phyloP scores from a whole-genome alignment of 2,888 invertebrate genomes.

The Eurytoma californica region DNA sequence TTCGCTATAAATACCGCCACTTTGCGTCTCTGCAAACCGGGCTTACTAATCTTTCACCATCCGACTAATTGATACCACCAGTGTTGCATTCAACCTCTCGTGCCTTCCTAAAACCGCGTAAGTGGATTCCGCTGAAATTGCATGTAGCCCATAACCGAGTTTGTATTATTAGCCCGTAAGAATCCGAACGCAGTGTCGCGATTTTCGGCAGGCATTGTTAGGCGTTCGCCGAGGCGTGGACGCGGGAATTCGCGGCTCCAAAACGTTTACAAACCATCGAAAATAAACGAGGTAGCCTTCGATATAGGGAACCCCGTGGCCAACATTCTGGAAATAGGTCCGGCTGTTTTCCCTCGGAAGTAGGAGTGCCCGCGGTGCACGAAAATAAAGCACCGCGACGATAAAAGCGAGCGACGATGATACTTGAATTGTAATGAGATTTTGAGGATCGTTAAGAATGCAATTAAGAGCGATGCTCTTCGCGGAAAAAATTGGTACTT shows the following conservation, averaged over 20 bases:
- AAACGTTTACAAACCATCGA: slow-evolving; percentile 39
- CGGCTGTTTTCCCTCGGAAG: not conserved
- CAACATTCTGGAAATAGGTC: slow-evolving; percentile 51
- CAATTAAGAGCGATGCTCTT: not conserved
- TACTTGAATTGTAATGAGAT: not conserved
- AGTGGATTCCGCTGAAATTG: too few relatives aligned
- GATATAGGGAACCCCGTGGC: slow-evolving; percentile 19
- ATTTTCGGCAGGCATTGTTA: too few relatives aligned
- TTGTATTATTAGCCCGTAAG: slow-evolving; percentile 34
- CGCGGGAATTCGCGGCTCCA: slow-evolving; percentile 1
- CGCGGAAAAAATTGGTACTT: not conserved
- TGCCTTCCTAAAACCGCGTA: too few relatives aligned
- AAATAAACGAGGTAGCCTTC: slow-evolving; percentile 32
- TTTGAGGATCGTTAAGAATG: not conserved
- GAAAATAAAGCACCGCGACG: slow-evolving; percentile 10
- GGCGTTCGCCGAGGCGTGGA: not conserved
- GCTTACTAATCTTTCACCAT: slow-evolving; percentile 14
- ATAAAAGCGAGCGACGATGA: not conserved
- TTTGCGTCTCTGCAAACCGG: not conserved
- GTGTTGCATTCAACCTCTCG: too few relatives aligned
- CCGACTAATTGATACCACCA: slow-evolving; percentile 8
- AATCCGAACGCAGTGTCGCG: not conserved
- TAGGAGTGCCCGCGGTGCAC: not conserved
- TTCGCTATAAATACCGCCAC: slow-evolving; percentile 17
- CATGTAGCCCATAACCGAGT: slow-evolving; percentile 12